Evolutionary conservation across 1,140 invertebrate genomes (phyloP).

Genomic region (Trialeurodes vaporariorum): DNA sequence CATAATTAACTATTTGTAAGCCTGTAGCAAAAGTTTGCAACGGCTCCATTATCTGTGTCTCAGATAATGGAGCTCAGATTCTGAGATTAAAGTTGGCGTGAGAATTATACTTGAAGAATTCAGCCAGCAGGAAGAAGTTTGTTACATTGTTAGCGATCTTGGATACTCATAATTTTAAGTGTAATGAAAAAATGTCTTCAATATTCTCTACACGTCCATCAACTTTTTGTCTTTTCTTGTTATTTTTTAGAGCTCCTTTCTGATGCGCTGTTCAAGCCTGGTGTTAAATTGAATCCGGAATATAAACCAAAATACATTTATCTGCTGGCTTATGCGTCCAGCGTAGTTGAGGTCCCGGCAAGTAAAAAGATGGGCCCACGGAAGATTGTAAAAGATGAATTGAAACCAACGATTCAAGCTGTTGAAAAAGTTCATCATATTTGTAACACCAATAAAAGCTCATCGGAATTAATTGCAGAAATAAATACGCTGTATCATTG

Average conservation of each 20-base stretch:
- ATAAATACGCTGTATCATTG: slow-evolving; percentile 81
- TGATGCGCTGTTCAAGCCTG: slow-evolving; percentile 85
- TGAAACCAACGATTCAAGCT: slow-evolving; percentile 81
- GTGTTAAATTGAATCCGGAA: slow-evolving; percentile 87
- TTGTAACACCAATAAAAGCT: slow-evolving; percentile 80
- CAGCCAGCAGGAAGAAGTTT: no score
- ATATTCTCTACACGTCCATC: no score
- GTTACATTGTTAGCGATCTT: no score
- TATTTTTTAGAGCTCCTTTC: slow-evolving; percentile 78
- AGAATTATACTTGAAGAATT: no score
- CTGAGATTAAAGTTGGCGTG: no score
- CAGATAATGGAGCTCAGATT: no score
- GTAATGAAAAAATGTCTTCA: no score
- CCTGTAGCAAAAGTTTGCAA: no score
- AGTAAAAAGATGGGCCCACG: slow-evolving; percentile 57
- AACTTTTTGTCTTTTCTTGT: no score
- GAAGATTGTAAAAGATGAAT: slow-evolving; percentile 61
- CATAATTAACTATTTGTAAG: no score
- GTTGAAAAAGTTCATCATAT: slow-evolving; percentile 90
- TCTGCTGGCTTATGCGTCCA: slow-evolving; percentile 86
- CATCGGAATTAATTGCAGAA: slow-evolving; percentile 83
- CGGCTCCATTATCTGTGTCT: no score
- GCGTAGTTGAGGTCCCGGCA: slow-evolving; percentile 63
- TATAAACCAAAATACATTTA: slow-evolving; percentile 97
- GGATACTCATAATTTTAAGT: no score